phyloP scores from a whole-genome alignment of 1,140 invertebrate genomes.

The Matsumurasca onukii region DNA sequence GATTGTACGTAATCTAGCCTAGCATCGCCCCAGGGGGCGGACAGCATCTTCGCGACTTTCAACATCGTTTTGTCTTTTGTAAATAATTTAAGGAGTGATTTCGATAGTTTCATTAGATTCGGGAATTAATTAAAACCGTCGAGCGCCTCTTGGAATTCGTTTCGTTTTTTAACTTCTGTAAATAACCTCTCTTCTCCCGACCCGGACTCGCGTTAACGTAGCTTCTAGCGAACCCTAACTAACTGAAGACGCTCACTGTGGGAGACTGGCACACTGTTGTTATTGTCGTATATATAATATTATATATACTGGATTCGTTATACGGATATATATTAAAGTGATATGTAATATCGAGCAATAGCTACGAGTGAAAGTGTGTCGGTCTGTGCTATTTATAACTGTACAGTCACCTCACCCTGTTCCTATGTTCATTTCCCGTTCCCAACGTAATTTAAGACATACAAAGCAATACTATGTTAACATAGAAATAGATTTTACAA shows the following conservation, averaged over 20 bases:
- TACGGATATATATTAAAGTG: slow-evolving; percentile 23
- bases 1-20: slow-evolving; percentile 8
- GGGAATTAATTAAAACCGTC: slow-evolving; percentile 15
- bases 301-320: slow-evolving; percentile 30
- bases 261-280: slow-evolving; percentile 2
- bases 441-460: slow-evolving; percentile 28
- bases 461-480: slow-evolving; percentile 31
- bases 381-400: neutral
- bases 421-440: slow-evolving; percentile 12
- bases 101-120: slow-evolving; percentile 30
- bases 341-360: slow-evolving; percentile 25
- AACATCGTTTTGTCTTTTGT: slow-evolving; percentile 11
- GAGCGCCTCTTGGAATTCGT: slow-evolving; percentile 16
- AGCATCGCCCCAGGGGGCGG: neutral
- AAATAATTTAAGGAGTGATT: slow-evolving; percentile 22
- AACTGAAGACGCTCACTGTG: slow-evolving; percentile 29
- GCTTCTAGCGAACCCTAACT: slow-evolving; percentile 37
- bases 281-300: slow-evolving; percentile 34
- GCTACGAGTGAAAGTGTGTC: slow-evolving; percentile 1
- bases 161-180: slow-evolving; percentile 20
- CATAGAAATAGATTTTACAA: slow-evolving; percentile 32
- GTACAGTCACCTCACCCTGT: neutral
- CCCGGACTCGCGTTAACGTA: slow-evolving; percentile 31
- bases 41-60: neutral
- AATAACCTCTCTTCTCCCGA: slow-evolving; percentile 19